Percentiles rank a stretch among this genome's conserved stretches.
These are phyloP conservation scores for Ellobium chinense DNA, from an alignment of 2,888 invertebrate genomes.

Conservation along the genomic window DNA sequence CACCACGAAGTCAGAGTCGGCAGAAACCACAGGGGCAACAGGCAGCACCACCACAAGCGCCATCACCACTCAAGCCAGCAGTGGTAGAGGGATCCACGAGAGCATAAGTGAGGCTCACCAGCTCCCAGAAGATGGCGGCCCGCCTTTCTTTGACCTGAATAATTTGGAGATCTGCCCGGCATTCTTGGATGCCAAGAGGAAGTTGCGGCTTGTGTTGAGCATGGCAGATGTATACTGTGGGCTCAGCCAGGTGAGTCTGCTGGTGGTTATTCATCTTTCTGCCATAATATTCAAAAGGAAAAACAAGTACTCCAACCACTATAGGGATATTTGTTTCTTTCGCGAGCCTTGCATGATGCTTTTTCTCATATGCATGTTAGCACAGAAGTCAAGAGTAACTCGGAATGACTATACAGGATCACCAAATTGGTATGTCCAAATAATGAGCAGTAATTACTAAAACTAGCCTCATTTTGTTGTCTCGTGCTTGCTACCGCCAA, in stretches of 20 bases:
- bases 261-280: too few species aligned
- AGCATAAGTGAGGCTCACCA: conserved; percentile 17
- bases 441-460: too few species aligned
- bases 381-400: too few species aligned
- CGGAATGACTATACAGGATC: too few species aligned
- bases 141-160: conserved; percentile 80
- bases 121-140: background rate
- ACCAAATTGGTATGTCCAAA: too few species aligned
- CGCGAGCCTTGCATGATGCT: too few species aligned
- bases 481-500: too few species aligned
- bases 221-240: conserved; percentile 84
- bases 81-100: background rate
- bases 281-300: too few species aligned
- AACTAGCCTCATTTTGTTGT: too few species aligned
- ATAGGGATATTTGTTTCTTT: too few species aligned
- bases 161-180: conserved; percentile 83
- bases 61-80: background rate
- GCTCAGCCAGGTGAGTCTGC: conserved; percentile 45
- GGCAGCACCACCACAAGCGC: background rate
- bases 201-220: conserved; percentile 93
- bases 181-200: conserved; percentile 89
- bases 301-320: too few species aligned
- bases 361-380: too few species aligned
- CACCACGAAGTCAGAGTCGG: background rate
- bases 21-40: conserved; percentile 8